Percentiles rank a stretch among this genome's conserved stretches.
phyloP scores from a whole-genome alignment of 2,888 invertebrate genomes.

The Tachina lurida region DNA sequence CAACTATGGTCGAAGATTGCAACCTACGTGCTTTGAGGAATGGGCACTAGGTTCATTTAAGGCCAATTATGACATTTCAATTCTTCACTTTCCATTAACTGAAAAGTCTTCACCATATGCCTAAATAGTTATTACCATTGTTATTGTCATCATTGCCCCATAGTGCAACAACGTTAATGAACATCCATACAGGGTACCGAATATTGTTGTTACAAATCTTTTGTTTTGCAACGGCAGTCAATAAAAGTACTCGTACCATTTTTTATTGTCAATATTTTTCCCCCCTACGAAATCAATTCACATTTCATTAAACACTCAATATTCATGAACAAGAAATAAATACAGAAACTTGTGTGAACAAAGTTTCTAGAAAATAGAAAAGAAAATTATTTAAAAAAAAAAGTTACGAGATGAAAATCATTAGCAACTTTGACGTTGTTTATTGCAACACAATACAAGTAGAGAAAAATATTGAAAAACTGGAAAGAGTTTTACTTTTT shows the following conservation, averaged over 20 bases:
- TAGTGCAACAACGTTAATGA: background rate
- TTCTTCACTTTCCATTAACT: no score
- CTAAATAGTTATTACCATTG: no score
- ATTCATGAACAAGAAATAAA: background rate
- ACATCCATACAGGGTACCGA: background rate
- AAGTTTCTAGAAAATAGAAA: constrained; percentile 21
- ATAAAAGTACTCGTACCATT: background rate
- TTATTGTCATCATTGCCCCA: no score
- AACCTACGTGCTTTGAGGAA: no score
- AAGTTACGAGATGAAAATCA: constrained; percentile 45
- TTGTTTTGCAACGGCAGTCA: constrained; percentile 8
- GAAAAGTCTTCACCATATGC: no score
- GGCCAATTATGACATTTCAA: no score
- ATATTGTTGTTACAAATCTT: background rate
- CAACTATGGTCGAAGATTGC: no score
- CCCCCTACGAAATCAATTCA: background rate
- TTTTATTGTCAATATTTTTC: background rate
- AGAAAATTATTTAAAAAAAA: constrained; percentile 1
- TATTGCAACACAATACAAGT: constrained; percentile 25
- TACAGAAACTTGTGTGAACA: constrained; percentile 1
- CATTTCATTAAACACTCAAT: constrained; percentile 40
- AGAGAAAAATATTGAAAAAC: constrained; percentile 8
- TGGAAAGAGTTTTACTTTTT: background rate
- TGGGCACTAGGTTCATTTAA: no score
- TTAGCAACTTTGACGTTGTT: constrained; percentile 40